Percentiles rank a stretch among this genome's conserved stretches.
Conservation (phyloP, 2,113 vertebrate species). For the Takifugu bimaculatus region DNA sequence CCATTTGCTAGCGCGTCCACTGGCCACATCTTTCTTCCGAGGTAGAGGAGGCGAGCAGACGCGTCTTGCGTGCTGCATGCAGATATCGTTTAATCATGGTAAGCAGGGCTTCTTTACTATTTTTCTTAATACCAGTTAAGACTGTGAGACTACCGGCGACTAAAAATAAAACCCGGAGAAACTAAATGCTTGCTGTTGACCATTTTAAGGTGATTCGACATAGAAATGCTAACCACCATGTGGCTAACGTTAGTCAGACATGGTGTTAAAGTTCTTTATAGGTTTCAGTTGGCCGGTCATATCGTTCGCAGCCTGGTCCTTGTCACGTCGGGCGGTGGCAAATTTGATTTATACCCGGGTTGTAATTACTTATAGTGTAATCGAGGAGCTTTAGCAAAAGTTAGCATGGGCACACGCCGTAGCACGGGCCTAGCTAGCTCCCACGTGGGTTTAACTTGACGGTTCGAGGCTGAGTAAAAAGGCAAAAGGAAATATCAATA, state of each 20-base stretch:
- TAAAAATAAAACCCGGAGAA: not conserved
- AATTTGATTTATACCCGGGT: too few species aligned
- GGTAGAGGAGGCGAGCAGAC: conserved; percentile 15
- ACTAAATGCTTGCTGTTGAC: not conserved
- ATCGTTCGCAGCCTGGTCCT: not conserved
- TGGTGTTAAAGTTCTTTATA: not conserved
- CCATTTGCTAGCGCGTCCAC: fast-evolving
- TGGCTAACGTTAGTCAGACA: conserved; percentile 1
- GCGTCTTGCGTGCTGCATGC: conserved; percentile 8
- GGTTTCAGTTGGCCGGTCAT: not conserved
- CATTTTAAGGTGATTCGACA: conserved; percentile 9
- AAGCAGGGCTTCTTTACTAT: not conserved
- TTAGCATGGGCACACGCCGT: conserved; percentile 8
- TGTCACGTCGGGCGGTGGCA: too few species aligned
- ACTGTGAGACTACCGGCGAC: fast-evolving
- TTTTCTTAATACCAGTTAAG: fast-evolving
- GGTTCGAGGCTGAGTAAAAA: too few species aligned
- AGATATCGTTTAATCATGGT: conserved; percentile 49
- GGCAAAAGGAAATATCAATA: too few species aligned
- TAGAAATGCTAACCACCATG: conserved; percentile 8
- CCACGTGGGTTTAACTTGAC: conserved; percentile 48
- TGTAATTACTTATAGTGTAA: too few species aligned
- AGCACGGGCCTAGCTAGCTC: conserved; percentile 17
- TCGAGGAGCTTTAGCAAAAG: not conserved
- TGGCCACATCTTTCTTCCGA: not conserved